A percentile compares a stretch with the other conserved stretches of the same genome.
These are phyloP conservation scores for Nycticorax nycticorax DNA, from an alignment of 2,113 vertebrate genomes.

Conservation along the genomic window DNA sequence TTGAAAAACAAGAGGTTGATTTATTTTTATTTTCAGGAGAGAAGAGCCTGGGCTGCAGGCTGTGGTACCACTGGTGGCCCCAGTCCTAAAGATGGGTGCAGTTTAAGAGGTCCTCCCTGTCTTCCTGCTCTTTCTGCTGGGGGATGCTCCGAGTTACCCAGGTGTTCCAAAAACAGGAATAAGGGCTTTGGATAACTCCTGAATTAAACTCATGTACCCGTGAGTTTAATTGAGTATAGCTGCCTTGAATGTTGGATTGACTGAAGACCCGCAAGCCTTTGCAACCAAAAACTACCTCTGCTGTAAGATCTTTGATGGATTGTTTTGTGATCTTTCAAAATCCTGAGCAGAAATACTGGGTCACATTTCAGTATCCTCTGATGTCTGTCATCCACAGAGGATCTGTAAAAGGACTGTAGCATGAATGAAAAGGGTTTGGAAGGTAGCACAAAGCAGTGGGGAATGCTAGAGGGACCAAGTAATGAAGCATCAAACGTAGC, in stretches of 20 bases:
- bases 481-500: accelerated
- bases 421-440: accelerated
- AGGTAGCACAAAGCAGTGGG: neutral
- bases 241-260: neutral
- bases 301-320: neutral
- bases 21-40: neutral
- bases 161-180: neutral
- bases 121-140: neutral
- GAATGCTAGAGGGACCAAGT: neutral
- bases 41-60: neutral
- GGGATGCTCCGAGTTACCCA: neutral
- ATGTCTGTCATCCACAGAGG: neutral
- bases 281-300: neutral
- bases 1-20: neutral
- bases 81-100: neutral
- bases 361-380: neutral
- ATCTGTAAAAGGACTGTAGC: neutral
- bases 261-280: neutral
- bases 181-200: neutral
- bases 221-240: neutral
- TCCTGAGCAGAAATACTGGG: neutral
- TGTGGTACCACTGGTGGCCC: neutral
- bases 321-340: neutral
- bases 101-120: neutral
- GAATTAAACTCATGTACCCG: neutral